These are phyloP conservation scores for Hoplostethus atlanticus DNA, from an alignment of 2,797 vertebrate species.

Conservation along the genomic window DNA sequence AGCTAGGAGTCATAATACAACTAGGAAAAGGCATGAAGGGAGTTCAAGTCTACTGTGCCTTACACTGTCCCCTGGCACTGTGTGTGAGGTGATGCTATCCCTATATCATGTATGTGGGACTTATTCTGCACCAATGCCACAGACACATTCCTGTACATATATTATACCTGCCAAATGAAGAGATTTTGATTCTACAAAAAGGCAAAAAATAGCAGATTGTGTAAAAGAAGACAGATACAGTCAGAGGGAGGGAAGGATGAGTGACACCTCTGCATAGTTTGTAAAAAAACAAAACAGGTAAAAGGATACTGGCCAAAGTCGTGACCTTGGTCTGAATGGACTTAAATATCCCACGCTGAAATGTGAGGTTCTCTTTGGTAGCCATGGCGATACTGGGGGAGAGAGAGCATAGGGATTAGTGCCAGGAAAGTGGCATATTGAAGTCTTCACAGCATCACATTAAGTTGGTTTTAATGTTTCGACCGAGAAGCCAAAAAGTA, in stretches of 20 bases:
- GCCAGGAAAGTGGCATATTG: constrained; percentile 11
- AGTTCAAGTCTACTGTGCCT: constrained; percentile 16
- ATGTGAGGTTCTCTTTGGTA: constrained; percentile 98
- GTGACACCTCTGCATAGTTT: neutral
- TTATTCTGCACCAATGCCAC: too few relatives aligned
- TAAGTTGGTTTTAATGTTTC: constrained; percentile 27
- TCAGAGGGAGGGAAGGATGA: neutral
- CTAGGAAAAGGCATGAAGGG: constrained; percentile 17
- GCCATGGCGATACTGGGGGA: constrained; percentile 94
- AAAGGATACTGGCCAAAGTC: constrained; percentile 98
- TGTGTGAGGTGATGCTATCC: too few relatives aligned
- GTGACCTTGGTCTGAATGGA: constrained; percentile 97
- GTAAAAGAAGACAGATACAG: neutral
- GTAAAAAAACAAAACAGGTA: neutral
- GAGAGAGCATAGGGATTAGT: constrained; percentile 47
- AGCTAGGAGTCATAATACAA: constrained; percentile 1
- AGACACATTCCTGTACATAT: too few relatives aligned
- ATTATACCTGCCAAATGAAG: neutral
- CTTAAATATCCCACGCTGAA: constrained; percentile 94
- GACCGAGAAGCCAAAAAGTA: constrained; percentile 23
- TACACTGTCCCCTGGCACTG: too few relatives aligned
- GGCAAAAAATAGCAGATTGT: neutral
- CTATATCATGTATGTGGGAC: too few relatives aligned
- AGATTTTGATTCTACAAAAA: neutral
- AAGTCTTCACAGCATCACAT: constrained; percentile 27